phyloP scores from a whole-genome alignment of 2,888 invertebrate genomes.

The Lycia hirtaria region DNA sequence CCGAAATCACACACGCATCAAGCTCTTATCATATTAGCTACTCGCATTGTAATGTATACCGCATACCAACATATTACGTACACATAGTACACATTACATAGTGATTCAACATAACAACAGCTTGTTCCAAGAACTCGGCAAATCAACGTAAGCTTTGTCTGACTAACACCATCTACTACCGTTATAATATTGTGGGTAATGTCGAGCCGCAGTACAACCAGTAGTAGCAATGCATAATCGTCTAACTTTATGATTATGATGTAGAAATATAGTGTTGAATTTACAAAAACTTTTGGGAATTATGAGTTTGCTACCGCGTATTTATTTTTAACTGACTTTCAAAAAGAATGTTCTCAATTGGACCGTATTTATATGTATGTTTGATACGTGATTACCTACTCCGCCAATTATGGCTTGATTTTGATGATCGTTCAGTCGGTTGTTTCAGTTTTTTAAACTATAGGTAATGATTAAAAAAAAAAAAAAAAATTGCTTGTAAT shows the following conservation, averaged over 20 bases:
- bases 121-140: constrained; percentile 37
- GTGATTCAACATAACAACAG: constrained; percentile 20
- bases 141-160: constrained; percentile 40
- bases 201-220: not conserved
- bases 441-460: no score
- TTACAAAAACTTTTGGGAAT: not conserved
- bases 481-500: not conserved
- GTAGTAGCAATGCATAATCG: constrained; percentile 4
- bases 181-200: constrained; percentile 27
- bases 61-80: not conserved
- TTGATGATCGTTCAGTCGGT: no score
- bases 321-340: no score
- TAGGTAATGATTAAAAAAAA: no score
- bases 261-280: constrained; percentile 7
- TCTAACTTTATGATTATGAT: constrained; percentile 22
- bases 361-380: no score
- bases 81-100: constrained; percentile 7
- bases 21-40: not conserved
- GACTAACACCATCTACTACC: constrained; percentile 40
- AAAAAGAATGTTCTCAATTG: no score
- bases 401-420: no score
- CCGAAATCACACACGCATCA: no score
- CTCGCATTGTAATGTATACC: no score
- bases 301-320: not conserved
- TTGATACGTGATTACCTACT: no score